Conservation (phyloP, 2,113 vertebrate species). For the Zapornia atra region DNA sequence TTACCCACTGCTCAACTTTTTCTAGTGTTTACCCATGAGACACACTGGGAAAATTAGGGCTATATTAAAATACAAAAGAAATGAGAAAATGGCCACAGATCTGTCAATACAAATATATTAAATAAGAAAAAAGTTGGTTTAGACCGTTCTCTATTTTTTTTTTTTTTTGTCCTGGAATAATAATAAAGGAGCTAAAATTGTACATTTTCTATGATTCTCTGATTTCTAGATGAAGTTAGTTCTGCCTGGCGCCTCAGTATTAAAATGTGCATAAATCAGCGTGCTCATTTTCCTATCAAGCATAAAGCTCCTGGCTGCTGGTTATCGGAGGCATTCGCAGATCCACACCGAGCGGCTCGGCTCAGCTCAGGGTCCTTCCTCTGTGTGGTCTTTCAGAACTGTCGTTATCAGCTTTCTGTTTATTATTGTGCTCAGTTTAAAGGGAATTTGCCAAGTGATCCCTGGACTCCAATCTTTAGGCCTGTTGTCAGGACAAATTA, state of each 20-base stretch:
- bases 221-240: background rate
- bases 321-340: slow-evolving; percentile 4
- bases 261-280: slow-evolving; percentile 19
- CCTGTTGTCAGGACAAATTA: slow-evolving; percentile 83
- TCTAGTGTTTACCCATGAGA: background rate
- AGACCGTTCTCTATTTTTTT: no score
- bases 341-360: background rate
- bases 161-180: no score
- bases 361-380: slow-evolving; percentile 41
- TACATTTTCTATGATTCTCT: no score
- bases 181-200: background rate
- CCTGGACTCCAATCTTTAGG: slow-evolving; percentile 79
- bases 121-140: background rate
- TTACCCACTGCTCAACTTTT: background rate
- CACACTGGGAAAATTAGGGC: background rate
- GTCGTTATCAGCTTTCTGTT: slow-evolving; percentile 74
- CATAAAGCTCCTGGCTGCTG: background rate
- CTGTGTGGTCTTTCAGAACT: slow-evolving; percentile 71
- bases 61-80: rapidly evolving
- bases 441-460: slow-evolving; percentile 78
- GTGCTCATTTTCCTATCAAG: background rate
- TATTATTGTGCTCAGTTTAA: slow-evolving; percentile 78
- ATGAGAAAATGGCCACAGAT: rapidly evolving
- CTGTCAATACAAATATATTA: background rate
- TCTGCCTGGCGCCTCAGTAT: background rate